Conservation (phyloP, 2,797 vertebrate species). For the Carduelis carduelis region DNA sequence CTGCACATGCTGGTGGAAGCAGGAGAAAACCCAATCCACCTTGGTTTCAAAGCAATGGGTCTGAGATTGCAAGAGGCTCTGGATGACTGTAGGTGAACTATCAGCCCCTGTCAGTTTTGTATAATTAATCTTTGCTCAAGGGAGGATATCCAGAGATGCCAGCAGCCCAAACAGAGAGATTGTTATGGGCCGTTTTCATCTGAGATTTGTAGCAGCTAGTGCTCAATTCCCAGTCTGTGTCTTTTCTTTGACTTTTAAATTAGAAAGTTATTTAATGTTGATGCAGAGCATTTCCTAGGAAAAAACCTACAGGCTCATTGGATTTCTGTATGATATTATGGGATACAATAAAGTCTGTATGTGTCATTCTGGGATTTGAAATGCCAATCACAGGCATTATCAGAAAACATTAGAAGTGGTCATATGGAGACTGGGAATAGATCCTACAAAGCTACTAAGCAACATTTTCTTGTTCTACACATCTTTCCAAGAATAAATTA, state of each 20-base stretch:
- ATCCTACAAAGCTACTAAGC: not conserved
- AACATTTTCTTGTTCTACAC: not conserved
- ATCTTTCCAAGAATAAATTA: not conserved
- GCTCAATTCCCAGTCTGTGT: not conserved
- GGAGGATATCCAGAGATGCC: not conserved
- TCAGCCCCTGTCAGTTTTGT: not conserved
- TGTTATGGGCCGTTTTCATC: not conserved
- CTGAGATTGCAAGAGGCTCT: not conserved
- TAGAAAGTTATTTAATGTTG: slow-evolving; percentile 2
- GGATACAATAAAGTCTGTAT: not conserved
- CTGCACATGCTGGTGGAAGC: not conserved
- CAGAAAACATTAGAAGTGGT: not conserved
- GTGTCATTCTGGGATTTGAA: not conserved
- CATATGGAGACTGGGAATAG: not conserved
- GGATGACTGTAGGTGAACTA: not conserved
- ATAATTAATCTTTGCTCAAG: not conserved
- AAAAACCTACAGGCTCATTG: not conserved
- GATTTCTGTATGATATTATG: not conserved
- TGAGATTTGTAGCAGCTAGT: not conserved
- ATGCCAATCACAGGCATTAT: not conserved
- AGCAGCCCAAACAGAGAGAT: not conserved
- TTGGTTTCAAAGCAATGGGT: not conserved
- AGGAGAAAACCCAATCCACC: not conserved
- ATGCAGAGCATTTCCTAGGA: not conserved
- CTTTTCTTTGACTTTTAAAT: slow-evolving; percentile 45